These are phyloP conservation scores for Ptilodon capucinus DNA, from an alignment of 2,888 invertebrate species.

Conservation along the genomic window DNA sequence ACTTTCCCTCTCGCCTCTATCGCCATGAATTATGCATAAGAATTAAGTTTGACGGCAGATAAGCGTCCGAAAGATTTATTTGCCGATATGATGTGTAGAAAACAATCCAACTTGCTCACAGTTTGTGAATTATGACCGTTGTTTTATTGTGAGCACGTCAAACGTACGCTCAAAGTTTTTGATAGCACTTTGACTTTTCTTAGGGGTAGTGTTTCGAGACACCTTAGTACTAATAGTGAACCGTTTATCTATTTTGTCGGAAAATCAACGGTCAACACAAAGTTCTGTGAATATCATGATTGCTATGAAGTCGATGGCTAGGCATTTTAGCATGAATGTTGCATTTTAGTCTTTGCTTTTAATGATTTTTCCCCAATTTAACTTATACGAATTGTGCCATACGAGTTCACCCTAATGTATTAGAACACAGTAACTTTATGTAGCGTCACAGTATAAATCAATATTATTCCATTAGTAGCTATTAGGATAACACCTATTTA, in stretches of 20 bases:
- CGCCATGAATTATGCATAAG: slow-evolving; percentile 80
- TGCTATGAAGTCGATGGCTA: too few relatives aligned
- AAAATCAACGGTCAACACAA: too few relatives aligned
- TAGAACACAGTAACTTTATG: background rate
- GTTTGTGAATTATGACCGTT: slow-evolving; percentile 76
- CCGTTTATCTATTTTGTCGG: too few relatives aligned
- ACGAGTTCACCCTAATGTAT: background rate
- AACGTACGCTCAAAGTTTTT: slow-evolving; percentile 49
- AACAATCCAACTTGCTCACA: slow-evolving; percentile 78
- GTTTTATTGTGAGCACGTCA: slow-evolving; percentile 75
- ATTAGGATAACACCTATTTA: slow-evolving; percentile 32
- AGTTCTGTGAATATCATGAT: too few relatives aligned
- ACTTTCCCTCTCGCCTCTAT: slow-evolving; percentile 69
- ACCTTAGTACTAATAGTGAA: background rate
- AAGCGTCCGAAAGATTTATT: slow-evolving; percentile 79
- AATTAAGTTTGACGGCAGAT: slow-evolving; percentile 81
- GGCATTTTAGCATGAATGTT: too few relatives aligned
- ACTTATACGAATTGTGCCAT: background rate
- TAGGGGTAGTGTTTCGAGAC: slow-evolving; percentile 7
- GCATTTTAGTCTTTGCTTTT: too few relatives aligned
- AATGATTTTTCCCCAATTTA: too few relatives aligned
- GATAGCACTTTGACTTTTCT: slow-evolving; percentile 33
- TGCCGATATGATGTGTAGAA: slow-evolving; percentile 80
- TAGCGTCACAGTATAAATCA: slow-evolving; percentile 8
- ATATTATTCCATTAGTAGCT: slow-evolving; percentile 11